Conservation (phyloP, 1,140 invertebrate genomes). For the Chrysoperla carnea region DNA sequence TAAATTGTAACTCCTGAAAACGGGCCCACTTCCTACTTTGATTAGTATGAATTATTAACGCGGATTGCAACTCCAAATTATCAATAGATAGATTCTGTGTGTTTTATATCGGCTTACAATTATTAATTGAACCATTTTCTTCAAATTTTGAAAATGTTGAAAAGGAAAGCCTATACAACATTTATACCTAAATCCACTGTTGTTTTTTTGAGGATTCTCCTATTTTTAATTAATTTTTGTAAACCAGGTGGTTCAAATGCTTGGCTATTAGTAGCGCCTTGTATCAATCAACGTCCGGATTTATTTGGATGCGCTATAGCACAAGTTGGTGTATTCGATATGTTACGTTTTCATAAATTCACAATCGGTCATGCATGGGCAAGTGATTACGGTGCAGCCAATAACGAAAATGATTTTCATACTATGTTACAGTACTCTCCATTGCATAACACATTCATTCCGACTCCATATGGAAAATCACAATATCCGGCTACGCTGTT, state of each 20-base stretch:
- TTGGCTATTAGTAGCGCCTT: conserved; percentile 82
- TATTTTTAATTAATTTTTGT: too few species aligned
- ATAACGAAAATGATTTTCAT: conserved; percentile 74
- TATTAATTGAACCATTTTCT: too few species aligned
- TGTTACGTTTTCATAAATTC: conserved; percentile 96
- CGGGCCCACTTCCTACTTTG: too few species aligned
- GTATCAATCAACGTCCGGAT: conserved; percentile 87
- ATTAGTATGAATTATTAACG: too few species aligned
- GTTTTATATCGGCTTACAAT: too few species aligned
- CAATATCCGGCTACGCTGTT: conserved; percentile 86
- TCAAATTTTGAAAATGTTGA: too few species aligned
- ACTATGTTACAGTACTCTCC: conserved; percentile 87
- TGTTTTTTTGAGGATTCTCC: too few species aligned
- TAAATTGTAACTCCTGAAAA: too few species aligned
- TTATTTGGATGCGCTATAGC: conserved; percentile 76
- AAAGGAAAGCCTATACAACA: too few species aligned
- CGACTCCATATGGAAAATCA: conserved; percentile 21
- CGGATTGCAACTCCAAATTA: too few species aligned
- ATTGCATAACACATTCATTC: conserved; percentile 74
- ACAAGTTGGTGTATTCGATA: conserved; percentile 71
- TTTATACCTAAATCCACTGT: too few species aligned
- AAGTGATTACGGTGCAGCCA: conserved; percentile 87
- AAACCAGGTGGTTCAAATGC: conserved; percentile 96
- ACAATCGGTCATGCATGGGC: conserved; percentile 95
- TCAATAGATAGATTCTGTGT: too few species aligned